Conservation (phyloP, 2,888 invertebrate genomes). For the Troides aeacus region DNA sequence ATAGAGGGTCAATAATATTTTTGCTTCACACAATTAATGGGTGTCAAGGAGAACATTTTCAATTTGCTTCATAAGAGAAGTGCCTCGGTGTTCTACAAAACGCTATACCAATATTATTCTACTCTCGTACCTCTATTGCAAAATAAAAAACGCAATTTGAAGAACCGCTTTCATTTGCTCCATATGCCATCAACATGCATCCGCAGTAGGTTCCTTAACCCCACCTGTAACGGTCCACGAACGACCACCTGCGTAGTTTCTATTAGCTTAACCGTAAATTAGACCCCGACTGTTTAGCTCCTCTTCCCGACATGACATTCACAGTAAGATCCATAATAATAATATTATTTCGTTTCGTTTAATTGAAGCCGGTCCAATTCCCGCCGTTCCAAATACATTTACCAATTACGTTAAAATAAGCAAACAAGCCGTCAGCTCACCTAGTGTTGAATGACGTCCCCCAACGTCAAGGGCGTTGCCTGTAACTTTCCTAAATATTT, state of each 20-base stretch:
- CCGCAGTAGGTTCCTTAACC: no score
- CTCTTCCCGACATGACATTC: background rate
- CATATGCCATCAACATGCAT: no score
- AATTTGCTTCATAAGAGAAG: background rate
- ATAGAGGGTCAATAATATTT: background rate
- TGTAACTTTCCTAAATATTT: constrained; percentile 8
- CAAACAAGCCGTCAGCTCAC: constrained; percentile 29
- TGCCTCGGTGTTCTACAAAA: background rate
- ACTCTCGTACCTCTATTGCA: no score
- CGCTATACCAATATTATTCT: no score
- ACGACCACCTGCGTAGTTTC: no score
- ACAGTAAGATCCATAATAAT: background rate
- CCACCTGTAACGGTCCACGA: no score
- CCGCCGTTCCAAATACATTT: constrained; percentile 28
- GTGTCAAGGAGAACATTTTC: background rate
- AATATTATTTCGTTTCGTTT: background rate
- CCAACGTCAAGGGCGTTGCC: constrained; percentile 13
- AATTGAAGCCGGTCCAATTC: background rate
- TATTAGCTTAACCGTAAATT: no score
- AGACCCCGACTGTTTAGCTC: no score
- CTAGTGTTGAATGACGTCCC: constrained; percentile 29
- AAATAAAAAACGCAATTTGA: no score
- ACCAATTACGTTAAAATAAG: constrained; percentile 30
- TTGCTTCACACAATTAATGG: no score
- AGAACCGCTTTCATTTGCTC: no score